phyloP scores from a whole-genome alignment of 30 jellyfish, hydroid and myxozoan species.

The Calvadosia cruxmelitensis region DNA sequence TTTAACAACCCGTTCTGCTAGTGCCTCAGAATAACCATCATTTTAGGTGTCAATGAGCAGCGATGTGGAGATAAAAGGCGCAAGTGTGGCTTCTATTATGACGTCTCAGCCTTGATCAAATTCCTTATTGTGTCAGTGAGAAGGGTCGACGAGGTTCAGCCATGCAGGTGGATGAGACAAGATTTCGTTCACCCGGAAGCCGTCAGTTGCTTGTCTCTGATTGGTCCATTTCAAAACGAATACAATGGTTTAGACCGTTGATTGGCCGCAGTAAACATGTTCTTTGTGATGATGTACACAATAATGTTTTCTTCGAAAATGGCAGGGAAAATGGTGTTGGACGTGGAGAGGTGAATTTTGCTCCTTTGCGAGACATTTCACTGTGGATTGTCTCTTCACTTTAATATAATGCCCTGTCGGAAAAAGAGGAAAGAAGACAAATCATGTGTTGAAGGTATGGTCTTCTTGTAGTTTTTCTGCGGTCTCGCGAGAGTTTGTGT shows the following conservation, averaged over 20 bases:
- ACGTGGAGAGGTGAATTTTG: not conserved
- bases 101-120: not conserved
- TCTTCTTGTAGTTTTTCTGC: no score
- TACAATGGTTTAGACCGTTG: not conserved
- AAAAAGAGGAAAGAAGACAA: not conserved
- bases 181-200: conserved; percentile 3
- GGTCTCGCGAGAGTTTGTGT: no score
- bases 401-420: not conserved
- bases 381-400: not conserved
- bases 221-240: not conserved
- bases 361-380: not conserved
- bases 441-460: no score
- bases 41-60: not conserved
- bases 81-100: not conserved
- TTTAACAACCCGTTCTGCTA: not conserved
- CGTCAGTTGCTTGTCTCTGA: not conserved
- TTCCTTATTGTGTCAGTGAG: not conserved
- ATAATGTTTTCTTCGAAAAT: not conserved
- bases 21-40: not conserved
- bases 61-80: not conserved
- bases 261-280: not conserved
- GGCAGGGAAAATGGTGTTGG: not conserved
- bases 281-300: conserved; percentile 1
- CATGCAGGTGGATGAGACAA: not conserved
- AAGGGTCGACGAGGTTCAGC: not conserved